Base-by-base conservation (phyloP, 2,888 invertebrate species). In the Sicus ferrugineus region DNA sequence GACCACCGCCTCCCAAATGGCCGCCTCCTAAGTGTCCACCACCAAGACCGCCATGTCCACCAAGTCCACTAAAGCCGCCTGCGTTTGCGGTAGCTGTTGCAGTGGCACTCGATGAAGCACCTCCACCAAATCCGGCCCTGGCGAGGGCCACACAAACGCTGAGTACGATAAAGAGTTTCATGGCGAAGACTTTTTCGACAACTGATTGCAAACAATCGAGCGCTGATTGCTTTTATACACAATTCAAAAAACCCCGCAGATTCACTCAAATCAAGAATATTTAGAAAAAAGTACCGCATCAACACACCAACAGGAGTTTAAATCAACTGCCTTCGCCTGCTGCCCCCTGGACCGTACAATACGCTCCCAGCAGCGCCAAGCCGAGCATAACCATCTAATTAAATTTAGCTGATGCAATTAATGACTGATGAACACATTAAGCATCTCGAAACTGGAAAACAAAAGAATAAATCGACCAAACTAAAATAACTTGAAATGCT, bases 91-190 rank as follows among this genome's bases (percentile, higher is more conserved):
- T 67, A 4, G 76, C 72, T 23, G 75, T n/a, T 16, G 78, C 73
- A n/a, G 77, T 67, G 2, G 73, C 59, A 19, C 73, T 69, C 19
- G 74, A 72, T 0, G 72, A 67, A 28, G 70, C 67, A n/a, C 70
- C 67, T n/a, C 70, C 73, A 31, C 74, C 72, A 16, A 73, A 76
- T 28, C 78, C 62, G 48, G 80, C 78, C 34, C 76, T 74, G 31
- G 74, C 72, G 9, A 75, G 66, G 21, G 75, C 81, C 69, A 79
- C 75, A 68, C 75, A 81, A 72, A 76, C 73, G 67, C 77, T 77
- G 34, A 80, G 70, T 63, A 81, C 75, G 73, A 79, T 70, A 61
- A 81, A 1, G 14, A 54, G 9, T 77, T 77, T 79, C 81, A 81
- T 75, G 61, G 54, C 28, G 50, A 31, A 9, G 16, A 26, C 28